These are phyloP conservation scores for Nylanderia fulva DNA, from an alignment of 1,140 invertebrate genomes.

Conservation along the genomic window DNA sequence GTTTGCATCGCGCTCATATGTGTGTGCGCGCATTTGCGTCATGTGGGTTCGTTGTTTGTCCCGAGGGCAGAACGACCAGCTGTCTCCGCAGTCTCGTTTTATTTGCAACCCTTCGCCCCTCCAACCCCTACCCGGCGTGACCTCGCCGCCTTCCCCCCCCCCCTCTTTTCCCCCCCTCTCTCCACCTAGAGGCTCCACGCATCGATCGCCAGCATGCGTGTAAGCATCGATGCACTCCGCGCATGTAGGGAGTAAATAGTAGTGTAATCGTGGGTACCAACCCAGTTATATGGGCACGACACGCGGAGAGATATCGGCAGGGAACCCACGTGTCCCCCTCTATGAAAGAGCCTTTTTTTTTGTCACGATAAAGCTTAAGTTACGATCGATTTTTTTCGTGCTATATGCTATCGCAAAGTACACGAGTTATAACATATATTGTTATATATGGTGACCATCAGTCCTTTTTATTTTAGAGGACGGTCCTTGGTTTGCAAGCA, in stretches of 20 bases:
- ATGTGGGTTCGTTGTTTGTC: constrained; percentile 66
- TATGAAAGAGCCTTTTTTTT: background rate
- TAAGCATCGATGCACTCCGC: constrained; percentile 46
- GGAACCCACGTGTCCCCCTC: background rate
- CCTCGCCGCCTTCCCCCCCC: background rate
- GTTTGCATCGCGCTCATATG: no score
- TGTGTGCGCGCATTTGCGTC: constrained; percentile 56
- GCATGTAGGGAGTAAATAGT: constrained; percentile 39
- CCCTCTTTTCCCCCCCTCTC: background rate
- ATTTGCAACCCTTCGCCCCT: constrained; percentile 55
- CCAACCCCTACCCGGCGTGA: constrained; percentile 2
- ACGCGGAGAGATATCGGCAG: background rate
- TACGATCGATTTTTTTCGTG: constrained; percentile 34
- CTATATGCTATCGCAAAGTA: background rate
- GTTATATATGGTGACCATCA: no score
- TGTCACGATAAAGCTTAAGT: constrained; percentile 20
- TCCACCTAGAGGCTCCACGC: background rate
- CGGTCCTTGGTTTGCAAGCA: no score
- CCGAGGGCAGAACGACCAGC: constrained; percentile 66
- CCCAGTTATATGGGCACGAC: constrained; percentile 51
- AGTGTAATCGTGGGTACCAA: constrained; percentile 34
- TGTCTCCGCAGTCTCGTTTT: constrained; percentile 69
- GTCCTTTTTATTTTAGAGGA: no score
- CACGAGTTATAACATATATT: no score
- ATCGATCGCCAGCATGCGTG: constrained; percentile 35